Conservation (phyloP, 2,797 vertebrate genomes). For the Melanogrammus aeglefinus region DNA sequence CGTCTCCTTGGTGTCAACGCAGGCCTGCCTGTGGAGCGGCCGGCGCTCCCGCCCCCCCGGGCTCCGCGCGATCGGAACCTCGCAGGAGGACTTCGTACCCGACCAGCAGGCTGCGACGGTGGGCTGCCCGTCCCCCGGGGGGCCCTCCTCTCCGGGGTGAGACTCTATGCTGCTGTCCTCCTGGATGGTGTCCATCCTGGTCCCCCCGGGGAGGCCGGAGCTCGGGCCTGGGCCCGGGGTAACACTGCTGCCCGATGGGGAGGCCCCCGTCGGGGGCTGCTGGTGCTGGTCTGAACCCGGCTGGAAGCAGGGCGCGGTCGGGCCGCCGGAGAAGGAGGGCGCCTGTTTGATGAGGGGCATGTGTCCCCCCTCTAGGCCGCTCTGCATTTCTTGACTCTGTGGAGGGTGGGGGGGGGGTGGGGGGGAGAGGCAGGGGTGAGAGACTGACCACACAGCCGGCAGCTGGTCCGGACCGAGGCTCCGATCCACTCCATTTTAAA, state of each 20-base stretch:
- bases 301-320: constrained; percentile 56
- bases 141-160: constrained; percentile 81
- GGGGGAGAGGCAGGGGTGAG: background rate
- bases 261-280: constrained; percentile 43
- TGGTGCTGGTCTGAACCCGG: constrained; percentile 20
- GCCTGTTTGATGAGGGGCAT: constrained; percentile 82
- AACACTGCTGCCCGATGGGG: constrained; percentile 36
- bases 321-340: constrained; percentile 44
- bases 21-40: constrained; percentile 85
- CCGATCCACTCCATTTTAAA: constrained; percentile 39
- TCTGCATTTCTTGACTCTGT: constrained; percentile 88
- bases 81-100: constrained; percentile 88
- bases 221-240: constrained; percentile 55
- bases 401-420: constrained; percentile 29
- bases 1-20: constrained; percentile 92
- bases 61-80: constrained; percentile 88
- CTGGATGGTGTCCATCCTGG: constrained; percentile 92
- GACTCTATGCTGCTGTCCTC: constrained; percentile 93
- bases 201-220: constrained; percentile 64
- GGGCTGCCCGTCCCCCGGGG: constrained; percentile 82
- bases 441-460: background rate
- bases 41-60: constrained; percentile 75
- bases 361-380: constrained; percentile 82
- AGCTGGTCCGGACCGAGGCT: constrained; percentile 30
- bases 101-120: constrained; percentile 81